A percentile compares a stretch with the other conserved stretches of the same genome.
Evolutionary conservation across 2,797 vertebrate species (phyloP).

Genomic region (Lepilemur ruficaudatus): DNA sequence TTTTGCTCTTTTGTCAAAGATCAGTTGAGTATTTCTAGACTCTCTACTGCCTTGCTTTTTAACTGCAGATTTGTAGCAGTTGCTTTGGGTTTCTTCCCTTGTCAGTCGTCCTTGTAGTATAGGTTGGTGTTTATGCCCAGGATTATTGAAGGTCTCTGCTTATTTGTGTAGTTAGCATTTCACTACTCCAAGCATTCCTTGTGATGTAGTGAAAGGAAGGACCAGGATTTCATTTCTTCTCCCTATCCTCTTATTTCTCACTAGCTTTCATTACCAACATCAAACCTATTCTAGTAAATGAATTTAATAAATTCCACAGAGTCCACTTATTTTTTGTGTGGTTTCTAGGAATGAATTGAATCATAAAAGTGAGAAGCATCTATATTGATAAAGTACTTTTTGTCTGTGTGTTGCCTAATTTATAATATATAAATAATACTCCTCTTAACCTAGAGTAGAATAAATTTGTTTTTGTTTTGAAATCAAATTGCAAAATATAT

Average conservation of each 20-base stretch:
- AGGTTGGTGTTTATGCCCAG: neutral
- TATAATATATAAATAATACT: conserved; percentile 21
- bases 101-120: neutral
- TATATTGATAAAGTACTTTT: neutral
- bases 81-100: neutral
- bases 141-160: neutral
- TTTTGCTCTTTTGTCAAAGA: neutral
- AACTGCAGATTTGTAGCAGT: neutral
- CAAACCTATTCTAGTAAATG: conserved; percentile 23
- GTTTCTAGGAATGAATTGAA: conserved; percentile 16
- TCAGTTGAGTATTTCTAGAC: neutral
- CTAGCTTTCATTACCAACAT: neutral
- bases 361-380: neutral
- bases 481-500: neutral
- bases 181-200: neutral
- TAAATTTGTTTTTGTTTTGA: neutral
- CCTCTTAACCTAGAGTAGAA: neutral
- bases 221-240: neutral
- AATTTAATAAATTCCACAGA: conserved; percentile 1
- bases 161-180: neutral
- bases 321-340: neutral
- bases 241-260: neutral
- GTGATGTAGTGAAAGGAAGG: neutral
- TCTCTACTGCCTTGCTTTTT: neutral
- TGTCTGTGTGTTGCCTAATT: conserved; percentile 6